Evolutionary conservation across 2,888 invertebrate genomes (phyloP), one percentile per base, ranked within the genome.

Genomic region (Cenopis cana): DNA sequence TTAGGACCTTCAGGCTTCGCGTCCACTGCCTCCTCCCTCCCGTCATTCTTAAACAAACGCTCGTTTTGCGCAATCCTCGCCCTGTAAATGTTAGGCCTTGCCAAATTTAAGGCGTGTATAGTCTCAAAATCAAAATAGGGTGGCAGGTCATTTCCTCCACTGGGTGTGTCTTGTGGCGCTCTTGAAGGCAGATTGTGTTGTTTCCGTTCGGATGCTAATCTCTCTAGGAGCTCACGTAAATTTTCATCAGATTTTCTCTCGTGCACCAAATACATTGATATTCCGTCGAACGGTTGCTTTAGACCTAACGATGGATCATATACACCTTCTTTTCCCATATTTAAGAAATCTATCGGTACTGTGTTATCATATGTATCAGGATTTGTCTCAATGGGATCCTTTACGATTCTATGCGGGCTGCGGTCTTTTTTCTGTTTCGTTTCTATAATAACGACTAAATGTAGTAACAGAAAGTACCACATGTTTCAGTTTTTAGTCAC

Each of bases 341-440:
- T 84, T 29, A 84, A 83, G 70, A 87, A 88, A 1, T 69, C 69
- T 52, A 69, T 59, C 9, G 85, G 83, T 2, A 87, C 80, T 2
- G 81, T 79, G 4, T 76, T 49, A 5, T 29, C 50, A 4, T 67
- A 68, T 8, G 46, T 36, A 14, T 74, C 61, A 1, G 77, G 71
- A 6, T 70, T 73, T 0, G 64, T 49, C 8, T 24, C 75, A 69
- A 2, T 49, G 59, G n/a, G 67, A 41, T 17, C 36, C 36, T 29
- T 56, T 56, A 5, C 33, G n/a, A 11, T 36, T n/a, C 29, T 52
- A 29, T 6, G 18, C 50, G 46, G 59, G 54, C 65, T 55, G 20
- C 17, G 54, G 36, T 29, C 10, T 59, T 6, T 17, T 20, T 33
- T 50, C 17, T 70, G 75, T 61, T 72, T 77, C 0, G 76, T 76